Conservation (phyloP, 2,113 vertebrate species). For the Ophthalmolycus amberensis region DNA sequence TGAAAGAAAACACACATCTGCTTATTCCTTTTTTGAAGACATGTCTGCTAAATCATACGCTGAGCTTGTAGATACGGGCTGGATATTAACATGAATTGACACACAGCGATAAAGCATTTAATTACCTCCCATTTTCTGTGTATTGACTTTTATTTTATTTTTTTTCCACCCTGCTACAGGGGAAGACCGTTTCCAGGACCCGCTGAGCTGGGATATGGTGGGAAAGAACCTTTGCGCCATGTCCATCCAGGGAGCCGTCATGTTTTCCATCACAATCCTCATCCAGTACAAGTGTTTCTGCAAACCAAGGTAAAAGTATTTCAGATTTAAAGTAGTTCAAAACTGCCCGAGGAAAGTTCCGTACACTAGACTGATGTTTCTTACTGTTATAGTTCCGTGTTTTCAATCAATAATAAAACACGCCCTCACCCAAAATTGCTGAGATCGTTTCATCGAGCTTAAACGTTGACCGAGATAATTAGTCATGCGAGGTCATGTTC, state of each 20-base stretch:
- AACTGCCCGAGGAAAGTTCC: not conserved
- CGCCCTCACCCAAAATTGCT: slow-evolving; percentile 47
- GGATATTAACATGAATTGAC: slow-evolving; percentile 6
- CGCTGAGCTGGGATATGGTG: slow-evolving; percentile 95
- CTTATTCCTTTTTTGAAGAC: slow-evolving; percentile 28
- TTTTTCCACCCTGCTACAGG: slow-evolving; percentile 78
- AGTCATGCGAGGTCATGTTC: slow-evolving; percentile 32
- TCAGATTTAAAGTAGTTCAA: not conserved
- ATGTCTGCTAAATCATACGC: slow-evolving; percentile 24
- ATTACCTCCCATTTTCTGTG: not conserved
- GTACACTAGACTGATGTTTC: not conserved
- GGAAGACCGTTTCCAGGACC: slow-evolving; percentile 92
- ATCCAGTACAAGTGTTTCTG: slow-evolving; percentile 98
- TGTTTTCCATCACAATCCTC: slow-evolving; percentile 92
- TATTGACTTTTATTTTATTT: not conserved
- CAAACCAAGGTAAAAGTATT: slow-evolving; percentile 86
- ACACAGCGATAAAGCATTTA: not conserved
- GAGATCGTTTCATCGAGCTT: slow-evolving; percentile 46
- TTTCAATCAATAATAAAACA: not conserved
- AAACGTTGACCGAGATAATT: slow-evolving; percentile 66
- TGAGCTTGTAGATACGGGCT: slow-evolving; percentile 30
- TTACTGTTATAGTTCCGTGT: not conserved
- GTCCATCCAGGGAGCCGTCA: slow-evolving; percentile 90
- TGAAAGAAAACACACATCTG: slow-evolving; percentile 47
- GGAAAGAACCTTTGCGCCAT: slow-evolving; percentile 96